These are phyloP conservation scores for Enteromius trimaculatus DNA, from an alignment of 2,797 vertebrate species.

Conservation along the genomic window DNA sequence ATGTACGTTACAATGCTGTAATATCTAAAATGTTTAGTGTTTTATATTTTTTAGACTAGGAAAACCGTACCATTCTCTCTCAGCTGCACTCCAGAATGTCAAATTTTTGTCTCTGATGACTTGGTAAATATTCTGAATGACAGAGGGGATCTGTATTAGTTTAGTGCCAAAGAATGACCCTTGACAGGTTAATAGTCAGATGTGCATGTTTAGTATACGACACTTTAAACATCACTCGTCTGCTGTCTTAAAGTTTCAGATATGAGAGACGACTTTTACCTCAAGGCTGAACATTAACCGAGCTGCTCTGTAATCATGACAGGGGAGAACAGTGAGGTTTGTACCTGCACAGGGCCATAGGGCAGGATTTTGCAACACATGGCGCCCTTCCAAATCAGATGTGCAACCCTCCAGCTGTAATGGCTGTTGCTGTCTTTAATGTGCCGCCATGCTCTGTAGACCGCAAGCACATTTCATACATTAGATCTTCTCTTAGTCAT, in stretches of 20 bases:
- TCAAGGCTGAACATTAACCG: conserved; percentile 35
- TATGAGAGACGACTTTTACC: conserved; percentile 10
- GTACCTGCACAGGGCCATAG: conserved; percentile 37
- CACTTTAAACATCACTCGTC: conserved; percentile 17
- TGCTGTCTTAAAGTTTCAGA: conserved; percentile 32
- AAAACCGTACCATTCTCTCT: background rate
- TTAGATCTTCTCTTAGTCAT: conserved; percentile 26
- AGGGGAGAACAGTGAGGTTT: conserved; percentile 31
- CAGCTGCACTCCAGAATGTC: background rate
- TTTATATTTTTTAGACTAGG: background rate
- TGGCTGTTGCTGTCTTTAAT: conserved; percentile 47
- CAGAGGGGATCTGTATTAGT: background rate
- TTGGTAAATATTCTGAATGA: background rate
- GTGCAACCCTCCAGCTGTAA: conserved; percentile 45
- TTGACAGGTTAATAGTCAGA: conserved; percentile 27
- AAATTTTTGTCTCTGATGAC: background rate
- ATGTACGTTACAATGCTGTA: background rate
- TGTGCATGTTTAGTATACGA: background rate
- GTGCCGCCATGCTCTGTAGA: conserved; percentile 19
- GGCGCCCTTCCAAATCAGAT: conserved; percentile 47
- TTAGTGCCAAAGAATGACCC: conserved; percentile 12
- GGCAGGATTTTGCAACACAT: conserved; percentile 53
- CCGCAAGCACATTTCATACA: conserved; percentile 27
- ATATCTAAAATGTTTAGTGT: background rate
- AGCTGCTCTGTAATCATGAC: conserved; percentile 35